Conservation (phyloP, 2,113 vertebrate species). For the Pituophis catenifer region DNA sequence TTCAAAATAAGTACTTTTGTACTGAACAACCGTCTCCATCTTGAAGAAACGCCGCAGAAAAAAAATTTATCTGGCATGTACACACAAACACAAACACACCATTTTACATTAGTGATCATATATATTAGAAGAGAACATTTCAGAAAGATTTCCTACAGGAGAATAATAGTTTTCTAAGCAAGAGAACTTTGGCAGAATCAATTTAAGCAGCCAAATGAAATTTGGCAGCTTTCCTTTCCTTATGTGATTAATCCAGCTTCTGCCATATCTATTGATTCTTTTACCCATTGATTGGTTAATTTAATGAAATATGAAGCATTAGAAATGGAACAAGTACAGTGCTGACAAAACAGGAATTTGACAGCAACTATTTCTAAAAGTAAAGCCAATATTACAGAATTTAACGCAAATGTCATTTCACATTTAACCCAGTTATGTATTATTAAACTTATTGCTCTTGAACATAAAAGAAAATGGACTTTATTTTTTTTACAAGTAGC, state of each 20-base stretch:
- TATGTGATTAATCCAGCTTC: conserved; percentile 45
- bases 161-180: conserved; percentile 34
- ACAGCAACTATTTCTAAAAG: conserved; percentile 18
- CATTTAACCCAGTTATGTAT: neutral
- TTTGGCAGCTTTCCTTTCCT: conserved; percentile 48
- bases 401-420: neutral
- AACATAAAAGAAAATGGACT: neutral
- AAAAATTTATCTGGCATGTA: neutral
- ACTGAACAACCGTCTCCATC: neutral
- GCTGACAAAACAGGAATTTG: conserved; percentile 46
- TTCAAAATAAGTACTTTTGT: neutral
- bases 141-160: conserved; percentile 31
- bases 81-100: neutral
- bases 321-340: conserved; percentile 46
- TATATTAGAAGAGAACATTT: conserved; percentile 14
- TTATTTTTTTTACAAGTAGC: neutral
- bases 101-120: neutral
- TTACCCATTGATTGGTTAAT: conserved; percentile 57
- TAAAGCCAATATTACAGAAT: neutral
- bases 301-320: conserved; percentile 56
- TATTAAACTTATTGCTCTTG: conserved; percentile 10
- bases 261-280: conserved; percentile 45
- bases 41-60: neutral
- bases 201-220: conserved; percentile 48
- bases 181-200: conserved; percentile 41